Base-by-base conservation (phyloP, 1,140 invertebrate genomes). In the Helicoverpa zea region DNA sequence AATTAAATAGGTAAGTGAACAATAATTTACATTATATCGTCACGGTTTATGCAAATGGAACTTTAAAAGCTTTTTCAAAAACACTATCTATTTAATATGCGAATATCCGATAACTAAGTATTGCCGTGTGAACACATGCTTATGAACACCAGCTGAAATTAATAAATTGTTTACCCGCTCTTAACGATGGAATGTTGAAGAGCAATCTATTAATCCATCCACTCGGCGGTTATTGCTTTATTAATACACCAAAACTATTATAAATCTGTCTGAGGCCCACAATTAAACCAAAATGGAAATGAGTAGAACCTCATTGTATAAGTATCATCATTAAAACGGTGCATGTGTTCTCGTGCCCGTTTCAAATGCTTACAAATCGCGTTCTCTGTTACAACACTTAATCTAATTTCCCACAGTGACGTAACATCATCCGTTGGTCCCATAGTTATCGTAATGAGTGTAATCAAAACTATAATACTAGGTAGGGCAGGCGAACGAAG, bases 361-460 rank as follows among this genome's bases (percentile, higher is more conserved):
- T 64, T 77, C 49, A 66, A 77, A 77, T 29, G 61, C 13, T 49
- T 54, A 52, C 61, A 43, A 77, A 64, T 77, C 58, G 61, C 59
- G 29, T 52, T 51, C 16, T 51, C 23, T 77, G 49, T 64, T 77
- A 77, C 74, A 66, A 66, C 59, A 66, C 35, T 77, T 64, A 51
- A 77, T 66, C 23, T 77, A 66, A 77, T 66, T 77, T 64, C 59
- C 59, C 49, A 64, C 13, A 43, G 23, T 77, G 61, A 77, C 59
- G 61, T 66, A 77, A 77, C 35, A 29, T 47, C n/a, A 63, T 76
- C 16, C 59, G 9, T 35, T 77, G 59, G 43, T 77, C 75, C 59
- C 75, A 79, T 73, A 75, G 81, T 81, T 64, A 79, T 63, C 11
- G 63, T 79, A 81, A 81, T 84, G 49, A 83, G 78, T 63, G 78